Conservation (phyloP, 37 sponge, comb jelly and placozoan species). For the Hormiphora californensis region DNA sequence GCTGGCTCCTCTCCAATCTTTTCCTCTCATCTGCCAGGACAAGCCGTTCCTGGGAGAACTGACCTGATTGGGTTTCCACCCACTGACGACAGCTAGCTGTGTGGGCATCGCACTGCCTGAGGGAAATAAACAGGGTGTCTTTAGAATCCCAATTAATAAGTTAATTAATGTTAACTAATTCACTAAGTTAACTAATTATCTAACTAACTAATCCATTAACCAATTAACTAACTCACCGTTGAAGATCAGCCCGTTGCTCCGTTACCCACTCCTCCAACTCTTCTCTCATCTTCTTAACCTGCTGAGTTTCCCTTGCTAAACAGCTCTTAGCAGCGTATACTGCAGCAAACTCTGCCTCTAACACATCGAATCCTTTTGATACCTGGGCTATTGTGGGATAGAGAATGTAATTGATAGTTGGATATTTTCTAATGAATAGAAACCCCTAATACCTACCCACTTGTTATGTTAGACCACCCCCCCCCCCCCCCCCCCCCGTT, state of each 20-base stretch:
- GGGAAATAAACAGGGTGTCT: neutral
- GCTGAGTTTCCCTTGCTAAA: neutral
- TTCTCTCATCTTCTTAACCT: neutral
- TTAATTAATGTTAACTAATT: neutral
- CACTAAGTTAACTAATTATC: neutral
- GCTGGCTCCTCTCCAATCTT: constrained; percentile 21
- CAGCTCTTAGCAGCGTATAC: neutral
- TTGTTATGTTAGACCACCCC: no score
- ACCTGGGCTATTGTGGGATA: constrained; percentile 23
- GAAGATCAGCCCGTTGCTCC: neutral
- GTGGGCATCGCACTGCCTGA: constrained; percentile 36
- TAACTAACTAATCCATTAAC: neutral
- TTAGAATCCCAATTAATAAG: no score
- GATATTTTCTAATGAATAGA: no score
- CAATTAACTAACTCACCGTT: neutral
- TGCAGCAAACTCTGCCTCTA: neutral
- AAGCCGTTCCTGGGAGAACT: neutral
- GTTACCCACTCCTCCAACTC: neutral
- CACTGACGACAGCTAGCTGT: neutral
- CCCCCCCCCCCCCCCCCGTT: no score
- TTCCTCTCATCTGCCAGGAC: neutral
- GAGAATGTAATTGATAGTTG: no score
- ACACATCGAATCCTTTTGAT: neutral
- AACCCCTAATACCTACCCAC: no score
- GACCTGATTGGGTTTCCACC: neutral